A percentile compares a stretch with the other conserved stretches of the same genome.
Conservation (phyloP, 2,113 vertebrate species). For the Centropristis striata region DNA sequence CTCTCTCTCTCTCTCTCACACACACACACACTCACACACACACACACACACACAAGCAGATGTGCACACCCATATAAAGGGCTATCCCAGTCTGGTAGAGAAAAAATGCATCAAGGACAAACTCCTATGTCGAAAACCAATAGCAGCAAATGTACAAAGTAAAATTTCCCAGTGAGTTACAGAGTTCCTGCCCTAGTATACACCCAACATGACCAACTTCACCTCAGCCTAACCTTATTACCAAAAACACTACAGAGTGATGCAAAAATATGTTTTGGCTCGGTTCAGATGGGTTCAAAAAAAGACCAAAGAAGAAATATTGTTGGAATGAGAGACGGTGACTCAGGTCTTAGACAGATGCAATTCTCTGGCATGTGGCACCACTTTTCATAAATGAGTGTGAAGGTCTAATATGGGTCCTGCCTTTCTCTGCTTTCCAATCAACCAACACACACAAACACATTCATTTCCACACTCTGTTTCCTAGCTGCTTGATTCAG, state of each 20-base stretch:
- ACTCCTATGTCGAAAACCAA: conserved; percentile 79
- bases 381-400: conserved; percentile 30
- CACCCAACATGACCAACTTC: conserved; percentile 50
- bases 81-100: conserved; percentile 53
- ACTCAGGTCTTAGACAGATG: conserved; percentile 61
- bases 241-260: conserved; percentile 47
- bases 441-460: conserved; percentile 43
- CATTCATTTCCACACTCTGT: conserved; percentile 34
- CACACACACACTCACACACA: conserved; percentile 32
- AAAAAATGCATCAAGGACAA: conserved; percentile 60
- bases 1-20: too few species aligned
- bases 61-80: conserved; percentile 49
- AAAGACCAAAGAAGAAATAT: conserved; percentile 20
- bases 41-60: conserved; percentile 35
- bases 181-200: conserved; percentile 48
- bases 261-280: conserved; percentile 43
- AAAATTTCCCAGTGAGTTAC: conserved; percentile 76
- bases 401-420: conserved; percentile 33
- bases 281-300: conserved; percentile 30
- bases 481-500: conserved; percentile 42
- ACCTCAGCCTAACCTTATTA: conserved; percentile 48
- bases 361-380: conserved; percentile 53
- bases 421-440: conserved; percentile 46
- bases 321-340: conserved; percentile 66
- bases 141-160: conserved; percentile 88